Conservation (phyloP, 2,797 vertebrate genomes). For the Atherinosoma microstoma region DNA sequence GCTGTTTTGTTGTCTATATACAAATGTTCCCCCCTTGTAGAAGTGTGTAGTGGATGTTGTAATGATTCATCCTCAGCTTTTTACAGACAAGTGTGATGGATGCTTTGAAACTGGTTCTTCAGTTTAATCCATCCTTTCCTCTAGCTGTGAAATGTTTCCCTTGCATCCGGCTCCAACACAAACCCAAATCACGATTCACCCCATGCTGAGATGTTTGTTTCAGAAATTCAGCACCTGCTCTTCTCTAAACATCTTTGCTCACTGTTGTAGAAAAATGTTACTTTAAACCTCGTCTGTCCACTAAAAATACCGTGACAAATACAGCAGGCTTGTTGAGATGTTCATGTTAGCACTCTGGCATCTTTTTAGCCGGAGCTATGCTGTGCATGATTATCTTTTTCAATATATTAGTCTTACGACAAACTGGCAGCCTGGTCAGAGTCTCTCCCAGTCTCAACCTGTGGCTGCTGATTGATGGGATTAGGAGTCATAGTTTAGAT, state of each 20-base stretch:
- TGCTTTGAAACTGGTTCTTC: background rate
- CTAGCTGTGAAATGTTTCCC: background rate
- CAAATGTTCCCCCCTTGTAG: background rate
- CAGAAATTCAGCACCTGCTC: background rate
- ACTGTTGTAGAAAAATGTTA: background rate
- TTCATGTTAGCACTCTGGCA: background rate
- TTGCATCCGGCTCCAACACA: background rate
- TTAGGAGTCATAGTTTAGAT: background rate
- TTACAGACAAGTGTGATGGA: background rate
- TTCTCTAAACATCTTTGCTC: background rate
- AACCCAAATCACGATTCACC: background rate
- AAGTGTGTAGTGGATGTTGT: background rate
- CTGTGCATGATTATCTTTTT: background rate
- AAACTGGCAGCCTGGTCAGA: background rate
- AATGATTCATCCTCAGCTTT: background rate
- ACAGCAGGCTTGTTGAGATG: background rate
- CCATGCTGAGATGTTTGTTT: background rate
- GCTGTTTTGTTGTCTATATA: background rate
- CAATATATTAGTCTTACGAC: background rate
- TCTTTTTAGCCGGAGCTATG: background rate
- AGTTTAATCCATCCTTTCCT: background rate
- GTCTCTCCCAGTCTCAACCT: background rate
- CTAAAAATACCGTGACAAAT: background rate
- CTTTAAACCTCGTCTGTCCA: background rate
- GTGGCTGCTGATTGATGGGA: background rate